These are phyloP conservation scores for Beroe ovata DNA, from an alignment of 37 sponge, comb jelly and placozoan species.

Conservation along the genomic window DNA sequence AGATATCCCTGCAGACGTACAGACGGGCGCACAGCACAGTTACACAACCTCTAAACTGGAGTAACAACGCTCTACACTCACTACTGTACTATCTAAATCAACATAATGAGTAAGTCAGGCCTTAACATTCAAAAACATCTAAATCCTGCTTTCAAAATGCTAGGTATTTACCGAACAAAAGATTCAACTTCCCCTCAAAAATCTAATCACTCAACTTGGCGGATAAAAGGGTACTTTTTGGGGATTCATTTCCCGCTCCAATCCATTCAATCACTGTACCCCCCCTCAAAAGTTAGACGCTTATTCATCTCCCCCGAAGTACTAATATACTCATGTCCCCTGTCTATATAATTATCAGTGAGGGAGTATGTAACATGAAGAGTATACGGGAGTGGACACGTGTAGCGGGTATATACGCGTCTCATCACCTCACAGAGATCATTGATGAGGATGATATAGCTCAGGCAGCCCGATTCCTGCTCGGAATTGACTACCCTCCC, in stretches of 20 bases:
- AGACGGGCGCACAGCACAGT: slow-evolving; percentile 53
- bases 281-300: too few species aligned
- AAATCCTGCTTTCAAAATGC: too few species aligned
- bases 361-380: not conserved
- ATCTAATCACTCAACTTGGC: too few species aligned
- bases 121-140: too few species aligned
- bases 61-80: slow-evolving; percentile 51
- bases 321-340: too few species aligned
- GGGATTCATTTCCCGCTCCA: too few species aligned
- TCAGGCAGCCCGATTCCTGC: slow-evolving; percentile 53
- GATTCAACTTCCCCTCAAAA: too few species aligned
- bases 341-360: too few species aligned
- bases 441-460: slow-evolving; percentile 52
- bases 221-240: too few species aligned
- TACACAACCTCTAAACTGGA: slow-evolving; percentile 31
- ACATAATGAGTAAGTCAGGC: slow-evolving; percentile 27
- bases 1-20: slow-evolving; percentile 33
- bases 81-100: slow-evolving; percentile 28
- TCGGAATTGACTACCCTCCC: slow-evolving; percentile 62
- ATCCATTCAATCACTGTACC: too few species aligned
- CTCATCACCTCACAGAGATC: slow-evolving; percentile 47
- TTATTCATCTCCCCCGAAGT: too few species aligned
- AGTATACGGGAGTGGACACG: slow-evolving; percentile 51
- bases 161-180: too few species aligned
- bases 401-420: slow-evolving; percentile 42